Conservation (phyloP, 2,113 vertebrate species). For the Pithys albifrons region DNA sequence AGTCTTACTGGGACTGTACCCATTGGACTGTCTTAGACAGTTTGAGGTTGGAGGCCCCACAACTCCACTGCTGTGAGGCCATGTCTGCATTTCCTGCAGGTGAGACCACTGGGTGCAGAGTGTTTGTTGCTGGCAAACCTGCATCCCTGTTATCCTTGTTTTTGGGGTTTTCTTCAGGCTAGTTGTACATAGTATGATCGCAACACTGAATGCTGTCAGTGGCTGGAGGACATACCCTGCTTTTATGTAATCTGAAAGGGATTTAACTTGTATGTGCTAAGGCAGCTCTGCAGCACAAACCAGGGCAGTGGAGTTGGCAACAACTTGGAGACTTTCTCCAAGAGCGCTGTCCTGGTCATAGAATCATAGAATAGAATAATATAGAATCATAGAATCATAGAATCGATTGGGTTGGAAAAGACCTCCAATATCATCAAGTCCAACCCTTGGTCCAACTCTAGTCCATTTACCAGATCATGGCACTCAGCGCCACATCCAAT, state of each 20-base stretch:
- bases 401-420: too few relatives aligned
- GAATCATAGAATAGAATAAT: too few relatives aligned
- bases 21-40: background rate
- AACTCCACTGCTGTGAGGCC: rapidly evolving
- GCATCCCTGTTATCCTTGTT: background rate
- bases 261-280: background rate
- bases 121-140: background rate
- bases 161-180: background rate
- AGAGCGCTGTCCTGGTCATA: background rate
- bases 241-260: background rate
- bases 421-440: too few relatives aligned
- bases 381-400: rapidly evolving
- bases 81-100: rapidly evolving
- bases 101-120: background rate
- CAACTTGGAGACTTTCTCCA: background rate
- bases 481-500: too few relatives aligned
- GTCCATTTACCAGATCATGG: too few relatives aligned
- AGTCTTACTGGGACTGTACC: background rate
- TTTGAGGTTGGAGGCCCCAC: background rate
- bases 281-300: background rate
- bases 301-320: background rate
- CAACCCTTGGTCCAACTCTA: too few relatives aligned
- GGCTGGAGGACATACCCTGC: rapidly evolving
- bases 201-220: background rate
- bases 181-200: rapidly evolving